Base-by-base conservation (phyloP, 23 tunicate species). In the Halocynthia roretzi region DNA sequence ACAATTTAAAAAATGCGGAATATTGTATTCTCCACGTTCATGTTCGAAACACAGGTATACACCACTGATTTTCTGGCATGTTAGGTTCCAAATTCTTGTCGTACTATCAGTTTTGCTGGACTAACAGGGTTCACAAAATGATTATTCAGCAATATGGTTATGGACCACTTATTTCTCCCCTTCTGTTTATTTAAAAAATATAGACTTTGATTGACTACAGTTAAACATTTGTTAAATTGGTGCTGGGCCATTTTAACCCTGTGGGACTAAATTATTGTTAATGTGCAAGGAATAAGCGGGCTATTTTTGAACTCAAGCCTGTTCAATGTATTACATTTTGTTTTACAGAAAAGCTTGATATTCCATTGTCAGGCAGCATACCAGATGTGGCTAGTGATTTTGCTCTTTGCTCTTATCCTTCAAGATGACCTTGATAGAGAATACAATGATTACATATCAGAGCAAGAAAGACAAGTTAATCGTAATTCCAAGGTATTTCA, bases 391-490 rank as follows among this genome's bases (percentile, higher is more conserved):
- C 83, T 0, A 85, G 81, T 71, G 97, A 90, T 77, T 85, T 67
- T 15, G 61, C 87, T 5, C 76, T 90, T n/a, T 54, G 97, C 97
- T 56, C 90, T 76, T 51, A 81, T 85, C 73, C 67, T 90, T 14
- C 97, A 90, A 90, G 76, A 86, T 21, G 78, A 90, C 63, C 64
- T 84, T 77, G 97, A 90, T 58, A 81, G 81, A 56, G 97, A 90
- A 71, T 90, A 85, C 63, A 90, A 90, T 72, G 72, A 85, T 66
- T 72, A 81, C 52, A 6, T 90, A 54, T 56, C 86, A 65, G 52
- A 71, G 50, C 77, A 90, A 77, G 97, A 90, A 77, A 61, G 72
- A 52, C 81, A 80, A 10, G 81, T 90, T 7, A 90, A 90, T 65
- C 68, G 81, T 76, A 82, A 80, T 63, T 85, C 90, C 19, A 90